Evolutionary conservation across 2,797 vertebrate species (phyloP), one percentile per base, ranked within the genome.

Genomic region (Anniella stebbinsi): DNA sequence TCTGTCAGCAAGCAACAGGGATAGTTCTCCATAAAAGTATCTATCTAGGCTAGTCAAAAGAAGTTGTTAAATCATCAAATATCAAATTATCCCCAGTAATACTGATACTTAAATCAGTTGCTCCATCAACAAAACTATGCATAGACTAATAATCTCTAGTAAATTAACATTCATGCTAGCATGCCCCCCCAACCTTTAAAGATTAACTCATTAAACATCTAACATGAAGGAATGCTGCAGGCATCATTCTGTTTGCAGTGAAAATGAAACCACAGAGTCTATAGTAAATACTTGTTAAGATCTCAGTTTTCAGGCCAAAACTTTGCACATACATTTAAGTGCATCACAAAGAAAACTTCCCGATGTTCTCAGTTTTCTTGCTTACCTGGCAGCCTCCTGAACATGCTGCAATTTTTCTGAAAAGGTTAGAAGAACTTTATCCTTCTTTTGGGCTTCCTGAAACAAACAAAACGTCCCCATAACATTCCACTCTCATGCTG

Each of bases 381-480:
- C 95, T 98, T 97, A 99, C 99, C 99, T 98, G 86, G 98, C 97
- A 0, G 99, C 98, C 88, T 98, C 98, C 92, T 99, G 98, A 91
- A 99, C 98, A 48, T 98, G 97, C 45, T 93, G 97, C 38, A 99
- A 96, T 94, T 98, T 99, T 96, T 99, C 99, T 86, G 99, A 98
- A 91, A 99, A 99, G 94, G 97, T 98, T 41, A 99, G 97, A 93
- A 99, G 98, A 92, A 95, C 93, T 93, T 98, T 97, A 69, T 99
- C 99, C 95, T 99, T 99, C 97, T 99, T 99, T 95, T 99, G 98
- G 54, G 99, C 99, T 97, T 99, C 99, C 99, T 99, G 93, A 80
- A 97, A 96, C 80, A 97, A 95, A 96, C 80, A 92, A 93, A 92
- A 93, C 77, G 86, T 82, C 11, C 94, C 89, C 93, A 92, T 96